Base-by-base conservation (phyloP, 2,888 invertebrate species). In the Venusia cambrica region DNA sequence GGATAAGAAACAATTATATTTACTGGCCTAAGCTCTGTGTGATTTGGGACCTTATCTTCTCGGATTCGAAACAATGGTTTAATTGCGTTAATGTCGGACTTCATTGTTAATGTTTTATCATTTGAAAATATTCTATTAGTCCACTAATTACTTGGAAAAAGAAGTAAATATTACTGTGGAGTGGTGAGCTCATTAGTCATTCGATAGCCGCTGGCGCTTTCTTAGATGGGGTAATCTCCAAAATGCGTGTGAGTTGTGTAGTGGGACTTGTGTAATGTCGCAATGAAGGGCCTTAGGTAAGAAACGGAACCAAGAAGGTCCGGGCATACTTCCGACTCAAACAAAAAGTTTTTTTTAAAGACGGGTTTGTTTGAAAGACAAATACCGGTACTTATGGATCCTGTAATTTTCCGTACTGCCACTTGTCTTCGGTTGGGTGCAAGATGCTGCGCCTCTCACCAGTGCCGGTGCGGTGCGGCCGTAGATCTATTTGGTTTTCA, bases 141-240 rank as follows among this genome's bases (percentile, higher is more conserved):
- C 7, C 20, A 31, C 26, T 39, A 34, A 39, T 39, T 39, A 26
- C 34, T 33, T 34, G 14, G 27, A 27, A 30, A 34, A 34, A 39
- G 20, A 29, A 29, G 7, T 18, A 21, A 28, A 16, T 29, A 33
- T 26, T 28, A 22, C 28, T 36, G 33, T 39, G 10, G 27, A 21
- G 16, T 25, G 18, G 22, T 22, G 6, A 7, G 8, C 30, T 31
- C 39, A 35, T 40, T 40, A 40, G 26, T 35, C 6, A 31, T 14
- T 34, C 15, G 27, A 14, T 25, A 18, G 39, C 39, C 39, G 17
- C 27, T 31, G 34, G 39, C 39, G 27, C 27, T 40, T 35, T 31
- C 27, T 27, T 17, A 20, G 14, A 31, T 31, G 31, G 22, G 27
- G 35, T 40, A 25, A 18, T 28, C 7, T 25, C n/a, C 7, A 12